phyloP scores from a whole-genome alignment of 2,113 vertebrate genomes.

The Caranx melampygus region DNA sequence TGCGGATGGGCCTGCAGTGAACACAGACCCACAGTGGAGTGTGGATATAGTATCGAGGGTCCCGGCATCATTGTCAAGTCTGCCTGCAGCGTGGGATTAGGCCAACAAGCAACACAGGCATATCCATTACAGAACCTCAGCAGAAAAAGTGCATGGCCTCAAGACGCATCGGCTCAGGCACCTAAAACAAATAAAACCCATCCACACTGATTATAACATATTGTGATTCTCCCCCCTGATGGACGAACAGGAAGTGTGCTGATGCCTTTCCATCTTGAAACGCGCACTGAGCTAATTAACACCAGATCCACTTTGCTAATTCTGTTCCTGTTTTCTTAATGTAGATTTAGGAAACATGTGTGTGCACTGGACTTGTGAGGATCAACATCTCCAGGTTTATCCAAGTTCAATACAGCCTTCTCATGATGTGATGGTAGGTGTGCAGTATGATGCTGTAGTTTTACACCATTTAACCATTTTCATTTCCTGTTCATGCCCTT shows the following conservation, averaged over 20 bases:
- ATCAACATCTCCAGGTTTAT: conserved; percentile 23
- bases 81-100: conserved; percentile 60
- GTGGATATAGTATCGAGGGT: conserved; percentile 53
- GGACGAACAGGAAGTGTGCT: conserved; percentile 67
- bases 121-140: conserved; percentile 56
- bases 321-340: conserved; percentile 51
- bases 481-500: background rate
- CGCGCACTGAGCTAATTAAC: conserved; percentile 65
- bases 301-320: conserved; percentile 61
- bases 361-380: conserved; percentile 27
- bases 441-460: conserved; percentile 1
- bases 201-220: conserved; percentile 75
- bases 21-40: conserved; percentile 62
- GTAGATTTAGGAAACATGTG: conserved; percentile 23
- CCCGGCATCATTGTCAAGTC: conserved; percentile 64
- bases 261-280: conserved; percentile 60
- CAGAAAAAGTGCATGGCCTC: conserved; percentile 56
- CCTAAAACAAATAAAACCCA: conserved; percentile 68
- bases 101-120: conserved; percentile 38
- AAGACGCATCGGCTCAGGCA: conserved; percentile 63
- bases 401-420: conserved; percentile 1
- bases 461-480: background rate
- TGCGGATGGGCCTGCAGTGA: conserved; percentile 47
- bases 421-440: background rate
- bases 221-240: conserved; percentile 66